Evolutionary conservation across 2,113 vertebrate genomes (phyloP), one percentile per base, ranked within the genome.

Genomic region (Chloroceryle aenea): DNA sequence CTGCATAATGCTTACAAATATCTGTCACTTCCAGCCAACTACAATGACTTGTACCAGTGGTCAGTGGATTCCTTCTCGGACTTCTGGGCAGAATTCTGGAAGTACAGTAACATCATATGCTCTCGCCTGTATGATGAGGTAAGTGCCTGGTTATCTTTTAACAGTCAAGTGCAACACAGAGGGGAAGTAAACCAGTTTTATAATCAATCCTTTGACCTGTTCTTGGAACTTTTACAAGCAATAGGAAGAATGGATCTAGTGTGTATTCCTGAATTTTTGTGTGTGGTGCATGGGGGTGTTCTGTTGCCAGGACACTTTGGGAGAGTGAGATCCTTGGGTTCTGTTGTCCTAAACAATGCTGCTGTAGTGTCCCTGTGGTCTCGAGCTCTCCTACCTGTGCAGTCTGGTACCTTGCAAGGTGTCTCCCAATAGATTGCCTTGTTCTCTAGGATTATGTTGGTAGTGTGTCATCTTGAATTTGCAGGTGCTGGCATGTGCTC

Each of bases 41-140:
- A 99, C 45, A 87, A 97, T 32, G 99, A 99, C 43, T 95, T 99
- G 7, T 99, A 99, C 96, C 98, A 99, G 87, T 99, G 99, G 99
- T 99, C 99, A 0, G 98, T 99, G 91, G 98, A 98, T 66, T 98
- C 95, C 17, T 99, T 99, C 79, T 61, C 98, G 0, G 99, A 99
- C 92, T 99, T 99, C 96, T 99, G 99, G 99, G 98, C 97, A 0
- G 98, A 99, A 26, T 99, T 99, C 95, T 99, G 99, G 99, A 98
- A 98, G 38, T 99, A 98, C 98, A 99, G 99, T 30, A 99, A 99
- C 12, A 97, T 99, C 0, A 10, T 98, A 42, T 98, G 96, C 77
- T 99, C 99, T 5, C 98, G 94, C 89, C 97, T 96, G 10, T 99
- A 99, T 5, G 98, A 99, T 4, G 98, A 99, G 99, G 99, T 99